Evolutionary conservation across 37 sponge, comb jelly and placozoan species (phyloP), one percentile per base, ranked within the genome.

Genomic region (Ianthella basta): DNA sequence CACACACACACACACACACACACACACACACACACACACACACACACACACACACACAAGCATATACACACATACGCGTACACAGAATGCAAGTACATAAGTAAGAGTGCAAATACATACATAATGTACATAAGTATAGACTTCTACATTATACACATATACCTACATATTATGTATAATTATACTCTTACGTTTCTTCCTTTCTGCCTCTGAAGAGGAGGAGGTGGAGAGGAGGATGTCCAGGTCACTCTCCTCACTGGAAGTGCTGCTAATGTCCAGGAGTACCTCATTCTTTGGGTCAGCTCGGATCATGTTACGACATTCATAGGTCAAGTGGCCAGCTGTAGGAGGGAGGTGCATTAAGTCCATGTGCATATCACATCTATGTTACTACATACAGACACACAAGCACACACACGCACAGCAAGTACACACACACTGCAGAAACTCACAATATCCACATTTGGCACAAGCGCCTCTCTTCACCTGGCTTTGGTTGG

Each of bases 241-340:
- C 25, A 84, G 75, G n/a, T 86, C 84, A 23, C 79, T 79, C 25
- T 83, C 84, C 24, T 88, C 91, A 59, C 96, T 95, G 12, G 92
- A 92, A 30, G 96, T 95, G 79, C 96, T 95, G 83, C 96, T 95
- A 15, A 95, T 82, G 36, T 92, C 96, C 60, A 95, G 80, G 6
- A 87, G 86, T 53, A 95, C 56, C 20, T 95, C 91, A 72, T 95
- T 81, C 53, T 69, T 88, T 10, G 95, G 92, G 86, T 92, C 90
- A 13, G 72, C 77, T 25, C 86, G 84, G 18, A 92, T 84, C 56
- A 95, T 92, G 83, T 95, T 95, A 60, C 96, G 92, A 73, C 96
- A 95, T 75, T 95, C 90, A 73, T 82, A 95, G 10, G 96, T 95
- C 57, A 95, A 72, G 70, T 95, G 96, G 23, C 96, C 96, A 88